phyloP scores from a whole-genome alignment of 2,113 vertebrate species.

The Cryptoleucopteryx plumbea region DNA sequence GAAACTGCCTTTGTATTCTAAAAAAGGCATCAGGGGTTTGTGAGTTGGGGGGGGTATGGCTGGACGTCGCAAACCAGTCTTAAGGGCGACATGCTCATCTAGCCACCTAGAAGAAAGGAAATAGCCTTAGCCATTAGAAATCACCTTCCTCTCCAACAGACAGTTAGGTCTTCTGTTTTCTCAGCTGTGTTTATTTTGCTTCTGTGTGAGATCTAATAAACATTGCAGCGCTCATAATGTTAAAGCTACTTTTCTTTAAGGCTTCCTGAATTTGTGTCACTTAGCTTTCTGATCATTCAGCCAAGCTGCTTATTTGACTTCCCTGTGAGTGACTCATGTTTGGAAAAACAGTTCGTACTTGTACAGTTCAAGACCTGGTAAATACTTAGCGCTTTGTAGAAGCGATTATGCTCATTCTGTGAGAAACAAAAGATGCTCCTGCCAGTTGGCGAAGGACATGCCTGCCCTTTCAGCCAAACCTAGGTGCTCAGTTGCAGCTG shows the following conservation, averaged over 20 bases:
- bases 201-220: neutral
- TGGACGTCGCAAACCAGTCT: neutral
- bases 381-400: neutral
- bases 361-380: constrained; percentile 13
- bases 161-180: neutral
- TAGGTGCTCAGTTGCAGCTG: neutral
- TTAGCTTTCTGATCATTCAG: constrained; percentile 12
- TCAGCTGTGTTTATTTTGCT: neutral
- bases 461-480: neutral
- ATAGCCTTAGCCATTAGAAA: neutral
- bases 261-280: neutral
- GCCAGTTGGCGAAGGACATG: neutral
- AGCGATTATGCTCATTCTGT: neutral
- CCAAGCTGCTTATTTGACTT: neutral
- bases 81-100: neutral
- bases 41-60: neutral
- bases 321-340: neutral
- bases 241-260: neutral
- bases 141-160: neutral
- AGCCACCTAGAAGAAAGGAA: neutral
- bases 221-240: neutral
- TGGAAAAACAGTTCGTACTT: neutral
- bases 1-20: neutral
- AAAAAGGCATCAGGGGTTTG: neutral
- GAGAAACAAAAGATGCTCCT: neutral